Evolutionary conservation across 64 coral and sea anemone genomes (phyloP), one percentile per base, ranked within the genome.

Genomic region (Montipora foliosa): DNA sequence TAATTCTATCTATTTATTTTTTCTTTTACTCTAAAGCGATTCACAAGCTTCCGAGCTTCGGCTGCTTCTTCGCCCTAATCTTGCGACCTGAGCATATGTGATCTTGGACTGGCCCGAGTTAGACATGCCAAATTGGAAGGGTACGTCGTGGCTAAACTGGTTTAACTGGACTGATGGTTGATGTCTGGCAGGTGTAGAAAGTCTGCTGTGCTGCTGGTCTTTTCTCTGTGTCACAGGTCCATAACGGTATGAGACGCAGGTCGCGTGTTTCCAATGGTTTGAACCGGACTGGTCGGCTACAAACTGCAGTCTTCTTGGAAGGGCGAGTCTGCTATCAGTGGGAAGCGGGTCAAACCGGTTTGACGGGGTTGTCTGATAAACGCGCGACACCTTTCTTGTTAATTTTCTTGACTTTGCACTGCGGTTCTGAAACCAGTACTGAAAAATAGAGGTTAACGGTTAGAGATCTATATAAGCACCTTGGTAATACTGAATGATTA

Each of bases 351-450:
- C 22, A 82, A 82, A 82, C 24, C 4, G 79, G 79, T 82, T 60
- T 82, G 55, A 62, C 79, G 51, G 53, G 57, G 3, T 82, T 3
- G 8, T 37, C 53, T 82, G 79, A 15, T 44, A 16, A 22, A 11
- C 52, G 8, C 52, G 15, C 55, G 20, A 5, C 4, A 17, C 14
- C 21, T 61, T 29, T 45, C 25, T 61, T 16, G 2, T 12, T 37
- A 60, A 21, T 61, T 37, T 60, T 61, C 57, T 59, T 37, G 79
- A 82, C 49, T 82, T 82, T 22, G 55, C 79, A 8, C 79, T 21
- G 44, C 79, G 53, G 79, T 82, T 82, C 22, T 82, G 79, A 61
- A 82, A 82, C 79, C 79, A 82, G 57, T 44, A 62, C 79, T 82
- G 12, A 15, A 62, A 82, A 59, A 57, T 21, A 55, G 14, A 82